phyloP scores from a whole-genome alignment of 2,888 invertebrate species.

The Campoletis raptor region DNA sequence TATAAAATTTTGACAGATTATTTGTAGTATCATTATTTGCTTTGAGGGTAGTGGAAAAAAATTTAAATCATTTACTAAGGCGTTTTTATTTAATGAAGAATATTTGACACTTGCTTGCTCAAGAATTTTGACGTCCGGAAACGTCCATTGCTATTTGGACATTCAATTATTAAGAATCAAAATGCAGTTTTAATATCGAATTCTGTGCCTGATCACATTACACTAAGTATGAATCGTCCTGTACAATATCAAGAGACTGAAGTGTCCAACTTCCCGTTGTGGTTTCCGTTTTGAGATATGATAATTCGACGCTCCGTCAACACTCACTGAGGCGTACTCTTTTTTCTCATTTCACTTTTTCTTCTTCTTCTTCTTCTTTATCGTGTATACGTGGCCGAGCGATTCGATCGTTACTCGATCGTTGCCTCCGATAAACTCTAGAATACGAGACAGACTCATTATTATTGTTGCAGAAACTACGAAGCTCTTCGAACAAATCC shows the following conservation, averaged over 20 bases:
- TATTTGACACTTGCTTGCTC: too few relatives aligned
- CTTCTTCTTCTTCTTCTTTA: not conserved
- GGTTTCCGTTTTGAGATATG: constrained; percentile 59
- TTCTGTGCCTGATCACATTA: not conserved
- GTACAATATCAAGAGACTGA: constrained; percentile 24
- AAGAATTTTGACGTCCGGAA: too few relatives aligned
- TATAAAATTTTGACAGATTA: too few relatives aligned
- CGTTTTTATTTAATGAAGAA: too few relatives aligned
- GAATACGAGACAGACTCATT: constrained; percentile 9
- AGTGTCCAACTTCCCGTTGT: constrained; percentile 54
- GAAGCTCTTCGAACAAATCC: constrained; percentile 29
- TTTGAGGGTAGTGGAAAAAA: too few relatives aligned
- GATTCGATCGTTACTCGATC: constrained; percentile 30
- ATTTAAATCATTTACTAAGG: too few relatives aligned
- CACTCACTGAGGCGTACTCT: not conserved
- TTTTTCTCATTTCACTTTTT: not conserved
- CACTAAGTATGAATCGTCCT: constrained; percentile 9
- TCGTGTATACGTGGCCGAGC: not conserved
- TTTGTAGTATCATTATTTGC: too few relatives aligned
- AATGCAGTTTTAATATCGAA: too few relatives aligned
- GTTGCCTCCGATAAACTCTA: constrained; percentile 20
- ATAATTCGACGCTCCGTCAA: constrained; percentile 47
- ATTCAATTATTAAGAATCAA: too few relatives aligned
- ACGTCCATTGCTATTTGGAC: too few relatives aligned
- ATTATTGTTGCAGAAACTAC: constrained; percentile 6